Evolutionary conservation across 2,888 invertebrate genomes (phyloP), one percentile per base, ranked within the genome.

Genomic region (Philereme transversata): DNA sequence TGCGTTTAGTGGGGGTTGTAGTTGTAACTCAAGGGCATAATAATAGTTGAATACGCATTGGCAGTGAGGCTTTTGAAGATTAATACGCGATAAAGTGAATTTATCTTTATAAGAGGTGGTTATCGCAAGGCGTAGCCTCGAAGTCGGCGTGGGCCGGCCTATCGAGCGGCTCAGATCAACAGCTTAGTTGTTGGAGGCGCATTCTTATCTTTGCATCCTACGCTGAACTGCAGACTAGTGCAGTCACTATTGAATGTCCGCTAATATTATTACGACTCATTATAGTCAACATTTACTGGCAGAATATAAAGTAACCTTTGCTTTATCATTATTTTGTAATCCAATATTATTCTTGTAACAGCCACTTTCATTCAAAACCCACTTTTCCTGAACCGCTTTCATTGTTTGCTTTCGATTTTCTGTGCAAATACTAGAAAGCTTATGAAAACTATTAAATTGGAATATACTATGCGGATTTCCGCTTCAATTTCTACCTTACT

Each of bases 31-130:
- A 77, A 73, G 68, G 66, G 72, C 52, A 77, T 78, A 79, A 78
- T 81, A 76, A 73, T 78, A 75, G 73, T 71, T 73, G 74, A 71
- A 77, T 75, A 80, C 74, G 78, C 74, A 78, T 77, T 70, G 75
- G 73, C 73, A 75, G 77, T 73, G 76, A 73, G 69, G 77, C 73
- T 75, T 62, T 69, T 73, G 67, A 62, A 80, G 84, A 85, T 85
- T 81, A 79, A 83, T 77, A 77, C 73, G 70, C 79, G 83, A 85
- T 86, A 84, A 82, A 81, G 81, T 78, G 75, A 79, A 84, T 85
- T 79, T 83, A 87, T 84, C 83, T 84, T 22, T 81, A 78, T 81
- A 79, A 80, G 69, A 74, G 76, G 76, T 70, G 75, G 74, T 75
- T 81, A 82, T 83, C 78, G 60, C 68, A 62, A 75, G 76, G 74